Percentiles rank a stretch among this genome's conserved stretches.
Conservation (phyloP, 2,113 vertebrate species). For the Mystacornis crossleyi region DNA sequence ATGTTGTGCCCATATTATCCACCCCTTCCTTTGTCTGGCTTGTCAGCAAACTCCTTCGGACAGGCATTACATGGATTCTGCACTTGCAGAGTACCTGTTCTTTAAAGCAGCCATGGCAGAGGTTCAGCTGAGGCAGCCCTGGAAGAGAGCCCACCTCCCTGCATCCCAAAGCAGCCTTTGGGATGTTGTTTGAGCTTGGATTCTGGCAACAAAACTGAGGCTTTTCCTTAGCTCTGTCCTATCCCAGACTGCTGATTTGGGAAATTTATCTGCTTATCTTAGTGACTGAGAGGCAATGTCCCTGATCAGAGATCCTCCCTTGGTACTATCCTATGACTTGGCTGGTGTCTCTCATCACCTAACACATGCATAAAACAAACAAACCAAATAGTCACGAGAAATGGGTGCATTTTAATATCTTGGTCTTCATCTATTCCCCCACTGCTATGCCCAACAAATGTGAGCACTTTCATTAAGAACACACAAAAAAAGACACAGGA, state of each 20-base stretch:
- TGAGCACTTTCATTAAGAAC: background rate
- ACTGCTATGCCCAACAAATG: background rate
- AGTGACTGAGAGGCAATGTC: background rate
- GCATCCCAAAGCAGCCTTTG: background rate
- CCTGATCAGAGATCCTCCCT: background rate
- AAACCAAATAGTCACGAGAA: background rate
- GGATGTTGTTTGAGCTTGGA: background rate
- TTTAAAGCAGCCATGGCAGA: background rate
- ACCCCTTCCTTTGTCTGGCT: background rate
- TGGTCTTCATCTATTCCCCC: background rate
- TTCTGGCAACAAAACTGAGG: background rate
- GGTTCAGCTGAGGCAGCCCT: background rate
- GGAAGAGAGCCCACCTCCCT: background rate
- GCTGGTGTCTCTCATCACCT: background rate
- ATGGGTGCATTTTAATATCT: background rate
- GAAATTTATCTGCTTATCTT: background rate
- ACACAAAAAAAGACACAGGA: background rate
- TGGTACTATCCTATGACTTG: background rate
- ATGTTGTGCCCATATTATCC: background rate
- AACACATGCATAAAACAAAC: background rate
- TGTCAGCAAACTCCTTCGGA: background rate
- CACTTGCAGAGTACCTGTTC: background rate
- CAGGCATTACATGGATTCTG: accelerated
- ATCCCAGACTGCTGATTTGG: background rate
- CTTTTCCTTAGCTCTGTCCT: background rate